Base-by-base conservation (phyloP, 2,113 vertebrate species). In the Macrotis lagotis region DNA sequence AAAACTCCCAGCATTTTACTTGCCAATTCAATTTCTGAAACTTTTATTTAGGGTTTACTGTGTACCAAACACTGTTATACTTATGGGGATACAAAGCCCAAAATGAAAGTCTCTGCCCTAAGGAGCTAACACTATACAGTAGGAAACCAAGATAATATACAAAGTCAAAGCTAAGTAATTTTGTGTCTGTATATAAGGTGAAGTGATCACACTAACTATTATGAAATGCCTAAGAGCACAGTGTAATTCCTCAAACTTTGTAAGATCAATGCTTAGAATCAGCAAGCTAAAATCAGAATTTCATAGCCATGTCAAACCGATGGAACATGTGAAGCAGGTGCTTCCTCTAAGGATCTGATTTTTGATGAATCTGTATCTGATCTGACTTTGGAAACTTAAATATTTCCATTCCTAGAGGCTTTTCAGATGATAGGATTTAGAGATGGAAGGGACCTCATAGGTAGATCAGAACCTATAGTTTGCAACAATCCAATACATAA, bases 1-100 rank as follows among this genome's bases (percentile, higher is more conserved):
- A 92, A 95, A 93, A 97, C 97, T 97, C 96, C 93, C 96, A 91
- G 89, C 95, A 94, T 96, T 93, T 95, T 94, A 91, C 90, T 94
- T 0, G 49, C 91, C 59, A 66, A 37, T n/a, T 37, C 31, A 66
- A 66, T 37, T 66, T 66, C 31, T 66, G 11, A 66, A 66, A 66
- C 11, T 37, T 16, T 59, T 66, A 66, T 66, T 66, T 37, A 66
- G 31, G 12, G 31, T 12, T 31, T 37, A 12, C 12, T 66, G 31
- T 66, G 4, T 3, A 12, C 4, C 12, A 66, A 66, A 66, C 3
- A 66, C 14, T 66, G 31, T 31, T 66, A 37, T 11, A 1, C 31
- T 37, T 11, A 11, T 66, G 59, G 59, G 31, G 4, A 66, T 66
- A 6, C 59, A 37, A 37, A 37, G 31, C 14, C 31, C 31, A 66